Percentiles rank a stretch among this genome's conserved stretches.
These are phyloP conservation scores for Theretra japonica DNA, from an alignment of 2,888 invertebrate species.

Conservation along the genomic window DNA sequence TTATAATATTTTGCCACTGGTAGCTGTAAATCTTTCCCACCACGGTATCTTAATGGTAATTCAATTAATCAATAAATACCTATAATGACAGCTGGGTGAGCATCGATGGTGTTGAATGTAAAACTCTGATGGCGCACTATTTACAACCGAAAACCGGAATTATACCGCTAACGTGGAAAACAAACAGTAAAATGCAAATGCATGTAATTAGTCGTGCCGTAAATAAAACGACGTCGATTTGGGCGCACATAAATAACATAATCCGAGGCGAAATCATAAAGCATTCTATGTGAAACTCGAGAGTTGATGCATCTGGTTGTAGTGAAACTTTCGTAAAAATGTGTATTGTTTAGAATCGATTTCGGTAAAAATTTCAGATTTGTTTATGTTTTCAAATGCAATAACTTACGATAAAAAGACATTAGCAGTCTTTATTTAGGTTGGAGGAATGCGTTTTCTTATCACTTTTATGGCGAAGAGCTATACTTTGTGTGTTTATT, in stretches of 20 bases:
- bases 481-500: too few species aligned
- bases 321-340: slow-evolving; percentile 28
- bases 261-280: slow-evolving; percentile 61
- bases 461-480: too few species aligned
- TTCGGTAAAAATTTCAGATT: background rate
- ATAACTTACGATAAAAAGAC: too few species aligned
- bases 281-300: slow-evolving; percentile 57
- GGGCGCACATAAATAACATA: slow-evolving; percentile 63
- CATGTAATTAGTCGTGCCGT: slow-evolving; percentile 65
- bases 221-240: slow-evolving; percentile 61
- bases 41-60: background rate
- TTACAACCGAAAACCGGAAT: slow-evolving; percentile 40
- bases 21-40: too few species aligned
- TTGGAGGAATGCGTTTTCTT: too few species aligned
- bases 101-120: slow-evolving; percentile 5
- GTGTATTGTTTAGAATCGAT: background rate
- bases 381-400: background rate
- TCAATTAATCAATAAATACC: background rate
- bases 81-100: background rate
- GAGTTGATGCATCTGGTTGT: slow-evolving; percentile 46
- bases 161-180: slow-evolving; percentile 51
- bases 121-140: background rate
- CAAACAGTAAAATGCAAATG: slow-evolving; percentile 68
- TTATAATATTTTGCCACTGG: too few species aligned
- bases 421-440: too few species aligned